Percentiles rank a stretch among this genome's conserved stretches.
Evolutionary conservation across 2,113 vertebrate species (phyloP).

Genomic region (Myotis davidii): DNA sequence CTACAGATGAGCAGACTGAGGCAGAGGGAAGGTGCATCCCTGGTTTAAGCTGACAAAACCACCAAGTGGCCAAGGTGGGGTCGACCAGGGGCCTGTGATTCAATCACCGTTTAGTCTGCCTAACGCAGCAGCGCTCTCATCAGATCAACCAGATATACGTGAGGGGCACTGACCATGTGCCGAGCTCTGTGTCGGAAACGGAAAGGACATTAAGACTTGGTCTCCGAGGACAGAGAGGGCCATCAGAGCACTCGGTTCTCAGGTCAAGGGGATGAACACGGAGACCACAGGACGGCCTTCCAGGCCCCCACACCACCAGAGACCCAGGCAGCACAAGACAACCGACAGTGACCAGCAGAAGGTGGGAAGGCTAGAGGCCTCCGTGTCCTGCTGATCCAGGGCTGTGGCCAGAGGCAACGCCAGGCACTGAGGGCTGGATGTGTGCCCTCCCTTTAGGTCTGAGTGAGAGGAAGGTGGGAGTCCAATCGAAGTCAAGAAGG

Average conservation of each 20-base stretch:
- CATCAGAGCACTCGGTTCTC: not conserved
- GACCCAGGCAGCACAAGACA: not conserved
- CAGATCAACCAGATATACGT: not conserved
- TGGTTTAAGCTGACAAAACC: not conserved
- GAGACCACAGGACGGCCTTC: not conserved
- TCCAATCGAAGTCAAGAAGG: constrained; percentile 3
- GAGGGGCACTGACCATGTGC: not conserved
- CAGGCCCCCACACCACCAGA: fast-evolving
- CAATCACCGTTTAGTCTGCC: not conserved
- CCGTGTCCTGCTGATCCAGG: not conserved
- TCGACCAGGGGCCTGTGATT: not conserved
- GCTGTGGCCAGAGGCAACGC: not conserved
- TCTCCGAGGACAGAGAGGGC: not conserved
- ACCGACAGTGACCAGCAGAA: not conserved
- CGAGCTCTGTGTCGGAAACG: not conserved
- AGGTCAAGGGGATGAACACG: too few relatives aligned
- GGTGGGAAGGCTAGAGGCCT: not conserved
- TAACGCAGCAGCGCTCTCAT: not conserved
- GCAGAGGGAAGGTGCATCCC: not conserved
- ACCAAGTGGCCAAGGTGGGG: not conserved
- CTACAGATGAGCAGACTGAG: not conserved
- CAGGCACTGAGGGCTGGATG: not conserved
- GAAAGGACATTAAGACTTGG: not conserved
- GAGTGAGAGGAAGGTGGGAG: not conserved
- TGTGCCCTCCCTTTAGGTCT: not conserved